These are phyloP conservation scores for Catagonus wagneri DNA, from an alignment of 2,113 vertebrate genomes.

Conservation along the genomic window DNA sequence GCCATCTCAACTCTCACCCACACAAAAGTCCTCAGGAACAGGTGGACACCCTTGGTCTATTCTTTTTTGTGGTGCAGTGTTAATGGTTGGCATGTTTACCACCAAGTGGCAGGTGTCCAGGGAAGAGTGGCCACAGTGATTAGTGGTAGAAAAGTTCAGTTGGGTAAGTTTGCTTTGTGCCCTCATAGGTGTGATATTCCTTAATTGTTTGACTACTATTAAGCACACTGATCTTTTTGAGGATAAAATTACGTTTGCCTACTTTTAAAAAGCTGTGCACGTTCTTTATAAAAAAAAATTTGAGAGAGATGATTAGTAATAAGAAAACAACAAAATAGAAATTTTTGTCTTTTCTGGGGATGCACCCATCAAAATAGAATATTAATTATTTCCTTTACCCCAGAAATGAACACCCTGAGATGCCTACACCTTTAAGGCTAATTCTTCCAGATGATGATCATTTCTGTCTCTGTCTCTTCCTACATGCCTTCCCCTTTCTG, in stretches of 20 bases:
- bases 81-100: slow-evolving; percentile 8
- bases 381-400: not conserved
- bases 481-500: not conserved
- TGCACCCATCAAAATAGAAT: not conserved
- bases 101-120: slow-evolving; percentile 41
- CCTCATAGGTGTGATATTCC: slow-evolving; percentile 59
- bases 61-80: not conserved
- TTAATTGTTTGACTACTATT: not conserved
- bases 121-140: not conserved
- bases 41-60: not conserved
- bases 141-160: not conserved
- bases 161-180: not conserved
- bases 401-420: not conserved
- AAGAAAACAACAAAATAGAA: too few relatives aligned
- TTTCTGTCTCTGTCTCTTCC: not conserved
- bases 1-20: not conserved
- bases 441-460: not conserved
- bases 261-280: not conserved
- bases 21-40: not conserved
- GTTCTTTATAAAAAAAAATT: not conserved
- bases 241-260: not conserved
- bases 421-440: not conserved
- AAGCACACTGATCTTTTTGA: not conserved
- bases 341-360: too few relatives aligned
- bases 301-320: not conserved